Evolutionary conservation across 2,888 invertebrate species (phyloP).

Genomic region (Gymnoscelis rufifasciata): DNA sequence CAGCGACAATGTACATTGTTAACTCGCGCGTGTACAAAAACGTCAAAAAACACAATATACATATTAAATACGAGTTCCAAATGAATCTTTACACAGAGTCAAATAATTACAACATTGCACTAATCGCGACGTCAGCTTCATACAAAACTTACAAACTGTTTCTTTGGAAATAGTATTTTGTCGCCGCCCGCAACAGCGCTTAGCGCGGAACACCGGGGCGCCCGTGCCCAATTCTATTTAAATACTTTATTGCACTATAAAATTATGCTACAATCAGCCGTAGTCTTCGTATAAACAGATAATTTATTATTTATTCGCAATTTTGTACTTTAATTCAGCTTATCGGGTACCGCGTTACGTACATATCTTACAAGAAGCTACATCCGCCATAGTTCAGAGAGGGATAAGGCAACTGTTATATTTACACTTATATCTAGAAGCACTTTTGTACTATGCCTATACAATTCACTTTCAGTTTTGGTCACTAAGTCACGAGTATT

Average conservation of each 20-base stretch:
- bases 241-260: conserved; percentile 71
- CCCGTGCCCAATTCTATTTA: conserved; percentile 37
- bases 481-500: conserved; percentile 29
- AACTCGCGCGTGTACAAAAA: conserved; percentile 39
- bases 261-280: conserved; percentile 63
- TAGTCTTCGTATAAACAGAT: conserved; percentile 39
- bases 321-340: conserved; percentile 71
- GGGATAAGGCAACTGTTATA: conserved; percentile 58
- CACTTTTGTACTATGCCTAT: conserved; percentile 67
- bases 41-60: conserved; percentile 59
- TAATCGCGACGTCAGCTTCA: conserved; percentile 48
- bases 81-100: conserved; percentile 51
- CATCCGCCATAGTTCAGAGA: conserved; percentile 38
- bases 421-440: conserved; percentile 41
- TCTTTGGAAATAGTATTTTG: conserved; percentile 70
- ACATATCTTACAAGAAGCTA: conserved; percentile 44
- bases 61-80: conserved; percentile 49
- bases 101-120: conserved; percentile 57
- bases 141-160: conserved; percentile 54
- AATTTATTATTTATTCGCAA: conserved; percentile 51
- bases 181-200: conserved; percentile 28
- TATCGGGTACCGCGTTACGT: conserved; percentile 43
- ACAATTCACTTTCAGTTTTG: conserved; percentile 43
- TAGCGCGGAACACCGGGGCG: neutral
- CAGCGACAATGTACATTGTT: conserved; percentile 42